Evolutionary conservation across 1,140 invertebrate species (phyloP).

Genomic region (Dermatophagoides farinae): DNA sequence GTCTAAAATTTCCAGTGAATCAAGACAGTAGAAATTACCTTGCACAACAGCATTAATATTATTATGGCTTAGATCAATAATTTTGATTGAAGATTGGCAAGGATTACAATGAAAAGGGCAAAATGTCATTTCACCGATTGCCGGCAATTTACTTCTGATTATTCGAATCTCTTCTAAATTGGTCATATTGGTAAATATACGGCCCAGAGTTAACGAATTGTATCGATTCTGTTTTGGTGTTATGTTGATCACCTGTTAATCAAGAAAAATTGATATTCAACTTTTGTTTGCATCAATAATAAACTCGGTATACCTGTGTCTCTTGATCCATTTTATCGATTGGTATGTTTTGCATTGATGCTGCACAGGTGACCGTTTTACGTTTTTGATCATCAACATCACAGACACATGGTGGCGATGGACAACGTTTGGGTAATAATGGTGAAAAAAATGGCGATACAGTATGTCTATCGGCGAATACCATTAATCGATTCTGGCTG

Average conservation of each 20-base stretch:
- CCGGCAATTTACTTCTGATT: slow-evolving; percentile 47
- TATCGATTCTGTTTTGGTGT: slow-evolving; percentile 38
- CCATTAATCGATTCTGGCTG: too few species aligned
- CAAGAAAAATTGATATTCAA: neutral
- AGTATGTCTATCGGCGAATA: too few species aligned
- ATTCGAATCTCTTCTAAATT: slow-evolving; percentile 51
- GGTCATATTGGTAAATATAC: slow-evolving; percentile 43
- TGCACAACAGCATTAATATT: slow-evolving; percentile 43
- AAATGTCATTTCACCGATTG: slow-evolving; percentile 53
- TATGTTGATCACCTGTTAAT: slow-evolving; percentile 37
- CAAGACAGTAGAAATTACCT: slow-evolving; percentile 27
- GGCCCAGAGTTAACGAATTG: slow-evolving; percentile 48
- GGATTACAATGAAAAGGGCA: slow-evolving; percentile 38
- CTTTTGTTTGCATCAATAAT: neutral
- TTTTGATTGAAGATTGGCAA: neutral
- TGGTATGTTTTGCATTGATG: neutral
- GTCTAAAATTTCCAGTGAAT: slow-evolving; percentile 27
- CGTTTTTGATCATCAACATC: neutral
- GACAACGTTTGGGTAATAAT: slow-evolving; percentile 5
- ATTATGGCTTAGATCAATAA: slow-evolving; percentile 49
- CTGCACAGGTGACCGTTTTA: slow-evolving; percentile 2
- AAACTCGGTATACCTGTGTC: neutral
- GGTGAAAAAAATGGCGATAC: neutral
- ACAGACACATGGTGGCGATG: slow-evolving; percentile 9
- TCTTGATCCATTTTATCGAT: slow-evolving; percentile 7